Evolutionary conservation across 2,888 invertebrate genomes (phyloP).

Genomic region (Notodonta ziczac): DNA sequence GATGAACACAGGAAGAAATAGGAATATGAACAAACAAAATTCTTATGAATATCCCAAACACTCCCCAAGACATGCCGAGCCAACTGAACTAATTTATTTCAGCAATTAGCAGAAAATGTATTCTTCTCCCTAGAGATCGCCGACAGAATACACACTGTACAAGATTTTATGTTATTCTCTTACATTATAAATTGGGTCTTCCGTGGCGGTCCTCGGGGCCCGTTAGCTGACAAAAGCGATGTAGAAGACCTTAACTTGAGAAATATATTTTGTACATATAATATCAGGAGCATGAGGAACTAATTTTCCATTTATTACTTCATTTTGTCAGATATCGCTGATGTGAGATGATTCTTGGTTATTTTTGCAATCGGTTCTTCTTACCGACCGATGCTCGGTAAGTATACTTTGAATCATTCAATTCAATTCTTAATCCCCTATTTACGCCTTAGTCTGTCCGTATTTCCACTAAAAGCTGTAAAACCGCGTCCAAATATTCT

Average conservation of each 20-base stretch:
- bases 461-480: background rate
- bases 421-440: no score
- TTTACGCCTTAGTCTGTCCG: background rate
- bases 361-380: no score
- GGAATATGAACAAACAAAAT: background rate
- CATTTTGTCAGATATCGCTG: background rate
- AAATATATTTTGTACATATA: background rate
- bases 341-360: no score
- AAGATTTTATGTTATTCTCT: constrained; percentile 37
- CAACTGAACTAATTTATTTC: constrained; percentile 35
- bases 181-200: constrained; percentile 44
- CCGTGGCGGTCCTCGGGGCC: constrained; percentile 28
- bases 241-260: constrained; percentile 7
- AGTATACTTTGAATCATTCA: no score
- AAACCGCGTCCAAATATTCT: background rate
- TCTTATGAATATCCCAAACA: constrained; percentile 8
- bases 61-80: constrained; percentile 18
- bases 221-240: constrained; percentile 24
- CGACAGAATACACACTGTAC: constrained; percentile 26
- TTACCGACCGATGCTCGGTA: no score
- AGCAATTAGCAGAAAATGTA: constrained; percentile 37
- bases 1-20: background rate
- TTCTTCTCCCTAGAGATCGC: constrained; percentile 41
- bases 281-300: background rate
- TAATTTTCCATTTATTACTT: background rate